Percentiles rank a stretch among this genome's conserved stretches.
These are phyloP conservation scores for Condylura cristata DNA, from an alignment of 2,113 vertebrate species.

Conservation along the genomic window DNA sequence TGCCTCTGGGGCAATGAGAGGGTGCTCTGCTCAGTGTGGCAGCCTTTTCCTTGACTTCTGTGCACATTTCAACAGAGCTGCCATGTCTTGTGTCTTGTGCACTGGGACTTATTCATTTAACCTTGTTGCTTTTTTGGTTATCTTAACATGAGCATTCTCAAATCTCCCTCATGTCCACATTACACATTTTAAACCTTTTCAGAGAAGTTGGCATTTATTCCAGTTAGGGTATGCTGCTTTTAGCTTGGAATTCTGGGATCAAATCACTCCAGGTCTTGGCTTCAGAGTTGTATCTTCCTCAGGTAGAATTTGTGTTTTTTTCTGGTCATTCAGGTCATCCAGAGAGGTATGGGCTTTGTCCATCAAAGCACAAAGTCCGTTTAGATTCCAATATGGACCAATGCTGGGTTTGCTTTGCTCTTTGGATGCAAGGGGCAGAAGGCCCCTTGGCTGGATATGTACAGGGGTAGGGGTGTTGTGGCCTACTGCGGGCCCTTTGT, in stretches of 20 bases:
- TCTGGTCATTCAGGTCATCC: not conserved
- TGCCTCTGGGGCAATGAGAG: not conserved
- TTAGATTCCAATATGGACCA: not conserved
- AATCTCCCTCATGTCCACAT: not conserved
- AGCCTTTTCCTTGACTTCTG: not conserved
- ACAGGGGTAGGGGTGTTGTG: fast-evolving
- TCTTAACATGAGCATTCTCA: no score
- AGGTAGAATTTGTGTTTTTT: not conserved
- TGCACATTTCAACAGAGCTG: not conserved
- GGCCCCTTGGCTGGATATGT: not conserved
- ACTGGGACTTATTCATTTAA: not conserved
- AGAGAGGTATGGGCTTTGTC: not conserved
- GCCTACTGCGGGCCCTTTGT: not conserved
- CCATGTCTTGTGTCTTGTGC: not conserved
- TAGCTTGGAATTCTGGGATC: not conserved
- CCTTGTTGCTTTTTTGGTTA: no score
- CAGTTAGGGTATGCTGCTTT: not conserved
- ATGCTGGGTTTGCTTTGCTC: not conserved
- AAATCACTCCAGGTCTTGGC: not conserved
- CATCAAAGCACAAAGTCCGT: not conserved
- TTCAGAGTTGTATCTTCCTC: not conserved
- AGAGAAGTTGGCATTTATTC: not conserved
- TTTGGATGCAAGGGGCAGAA: not conserved
- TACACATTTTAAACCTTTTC: not conserved
- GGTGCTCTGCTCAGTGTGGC: not conserved